phyloP scores from a whole-genome alignment of 2,888 invertebrate genomes.

The Agriopis aurantiaria region DNA sequence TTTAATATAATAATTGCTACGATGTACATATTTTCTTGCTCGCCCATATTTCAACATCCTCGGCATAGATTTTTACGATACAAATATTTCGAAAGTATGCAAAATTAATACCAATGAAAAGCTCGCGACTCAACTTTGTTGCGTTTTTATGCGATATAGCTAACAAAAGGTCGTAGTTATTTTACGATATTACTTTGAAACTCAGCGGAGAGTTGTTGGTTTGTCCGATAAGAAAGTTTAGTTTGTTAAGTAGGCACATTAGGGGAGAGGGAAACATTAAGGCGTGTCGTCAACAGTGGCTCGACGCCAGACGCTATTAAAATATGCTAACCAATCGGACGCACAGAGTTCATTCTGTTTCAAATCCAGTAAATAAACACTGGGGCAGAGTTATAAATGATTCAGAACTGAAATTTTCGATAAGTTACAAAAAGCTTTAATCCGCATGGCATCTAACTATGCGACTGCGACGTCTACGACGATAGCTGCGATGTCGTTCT shows the following conservation, averaged over 20 bases:
- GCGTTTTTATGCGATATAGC: constrained; percentile 52
- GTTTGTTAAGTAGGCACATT: constrained; percentile 84
- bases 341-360: constrained; percentile 68
- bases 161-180: constrained; percentile 64
- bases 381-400: not conserved
- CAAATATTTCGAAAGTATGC: constrained; percentile 26
- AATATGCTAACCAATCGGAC: constrained; percentile 82
- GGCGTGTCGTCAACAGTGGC: constrained; percentile 76
- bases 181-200: constrained; percentile 71
- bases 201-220: constrained; percentile 71
- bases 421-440: not conserved
- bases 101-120: constrained; percentile 26
- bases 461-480: not conserved
- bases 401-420: not conserved
- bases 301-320: constrained; percentile 79
- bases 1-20: too few relatives aligned
- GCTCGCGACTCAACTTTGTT: constrained; percentile 37
- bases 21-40: not conserved
- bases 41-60: not conserved
- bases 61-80: constrained; percentile 6
- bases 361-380: constrained; percentile 48
- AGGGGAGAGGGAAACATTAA: constrained; percentile 83
- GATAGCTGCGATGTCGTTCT: not conserved
- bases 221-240: constrained; percentile 82
- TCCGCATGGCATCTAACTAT: too few relatives aligned